A percentile compares a stretch with the other conserved stretches of the same genome.
Evolutionary conservation across 2,113 vertebrate genomes (phyloP).

Genomic region (Camelus dromedarius): DNA sequence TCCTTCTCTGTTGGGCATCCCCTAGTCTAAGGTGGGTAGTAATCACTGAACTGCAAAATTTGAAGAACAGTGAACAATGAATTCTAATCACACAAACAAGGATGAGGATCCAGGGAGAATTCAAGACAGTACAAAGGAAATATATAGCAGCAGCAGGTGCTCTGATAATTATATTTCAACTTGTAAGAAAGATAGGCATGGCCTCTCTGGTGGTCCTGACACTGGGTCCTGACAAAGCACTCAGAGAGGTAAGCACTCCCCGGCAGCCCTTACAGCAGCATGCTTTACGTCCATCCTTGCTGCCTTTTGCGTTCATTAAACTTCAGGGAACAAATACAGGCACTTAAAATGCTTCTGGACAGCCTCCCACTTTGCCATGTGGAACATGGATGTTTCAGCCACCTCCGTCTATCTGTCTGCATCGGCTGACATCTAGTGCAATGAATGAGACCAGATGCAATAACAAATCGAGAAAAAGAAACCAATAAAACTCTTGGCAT

Average conservation of each 20-base stretch:
- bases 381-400: constrained; percentile 59
- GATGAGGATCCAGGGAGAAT: background rate
- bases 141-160: background rate
- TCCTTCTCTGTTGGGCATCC: background rate
- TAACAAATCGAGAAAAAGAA: constrained; percentile 24
- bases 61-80: background rate
- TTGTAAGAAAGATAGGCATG: constrained; percentile 12
- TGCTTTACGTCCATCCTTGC: constrained; percentile 40
- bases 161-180: constrained; percentile 28
- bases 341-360: constrained; percentile 42
- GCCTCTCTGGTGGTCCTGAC: background rate
- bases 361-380: constrained; percentile 33
- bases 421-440: constrained; percentile 43
- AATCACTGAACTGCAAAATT: background rate
- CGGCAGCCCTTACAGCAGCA: background rate
- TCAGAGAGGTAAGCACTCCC: background rate
- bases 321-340: constrained; percentile 67
- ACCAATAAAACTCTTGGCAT: constrained; percentile 41
- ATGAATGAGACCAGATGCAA: constrained; percentile 53
- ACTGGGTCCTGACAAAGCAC: constrained; percentile 48
- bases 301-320: constrained; percentile 56
- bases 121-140: constrained; percentile 22
- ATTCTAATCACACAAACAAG: background rate
- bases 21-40: background rate
- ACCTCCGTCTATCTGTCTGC: constrained; percentile 31